Evolutionary conservation across 2,113 vertebrate species (phyloP).

Genomic region (Arizona elegans): DNA sequence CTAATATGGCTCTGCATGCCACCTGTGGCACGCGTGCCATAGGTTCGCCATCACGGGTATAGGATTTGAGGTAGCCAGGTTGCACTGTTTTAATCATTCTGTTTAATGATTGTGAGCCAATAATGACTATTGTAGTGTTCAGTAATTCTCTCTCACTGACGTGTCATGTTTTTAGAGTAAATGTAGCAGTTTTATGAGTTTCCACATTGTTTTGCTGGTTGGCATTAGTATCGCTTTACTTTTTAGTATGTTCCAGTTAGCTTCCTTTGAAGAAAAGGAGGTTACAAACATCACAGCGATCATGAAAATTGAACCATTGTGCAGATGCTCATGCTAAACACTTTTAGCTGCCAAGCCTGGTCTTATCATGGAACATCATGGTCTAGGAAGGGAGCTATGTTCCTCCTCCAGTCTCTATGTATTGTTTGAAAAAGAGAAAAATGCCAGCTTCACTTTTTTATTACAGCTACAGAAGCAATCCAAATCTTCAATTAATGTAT

Average conservation of each 20-base stretch:
- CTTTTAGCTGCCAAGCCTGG: background rate
- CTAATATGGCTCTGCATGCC: too few species aligned
- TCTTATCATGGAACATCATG: background rate
- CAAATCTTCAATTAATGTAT: background rate
- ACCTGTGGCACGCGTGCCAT: too few species aligned
- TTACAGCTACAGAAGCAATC: background rate
- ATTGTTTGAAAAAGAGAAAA: background rate
- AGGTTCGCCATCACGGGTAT: too few species aligned
- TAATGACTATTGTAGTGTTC: background rate
- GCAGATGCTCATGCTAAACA: background rate
- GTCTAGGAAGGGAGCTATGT: background rate
- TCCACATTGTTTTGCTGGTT: background rate
- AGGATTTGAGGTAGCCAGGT: background rate
- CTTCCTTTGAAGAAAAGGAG: background rate
- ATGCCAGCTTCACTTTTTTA: background rate
- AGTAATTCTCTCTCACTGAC: background rate
- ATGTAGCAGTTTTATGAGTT: background rate
- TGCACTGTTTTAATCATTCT: background rate
- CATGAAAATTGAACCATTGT: background rate
- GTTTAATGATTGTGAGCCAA: background rate
- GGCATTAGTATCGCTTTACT: background rate
- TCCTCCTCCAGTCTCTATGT: background rate
- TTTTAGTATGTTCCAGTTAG: background rate
- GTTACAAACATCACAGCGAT: background rate
- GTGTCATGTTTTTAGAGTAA: background rate